A percentile compares a stretch with the other conserved stretches of the same genome.
Evolutionary conservation across 2,797 vertebrate genomes (phyloP).

Genomic region (Enteromius fasciolatus): DNA sequence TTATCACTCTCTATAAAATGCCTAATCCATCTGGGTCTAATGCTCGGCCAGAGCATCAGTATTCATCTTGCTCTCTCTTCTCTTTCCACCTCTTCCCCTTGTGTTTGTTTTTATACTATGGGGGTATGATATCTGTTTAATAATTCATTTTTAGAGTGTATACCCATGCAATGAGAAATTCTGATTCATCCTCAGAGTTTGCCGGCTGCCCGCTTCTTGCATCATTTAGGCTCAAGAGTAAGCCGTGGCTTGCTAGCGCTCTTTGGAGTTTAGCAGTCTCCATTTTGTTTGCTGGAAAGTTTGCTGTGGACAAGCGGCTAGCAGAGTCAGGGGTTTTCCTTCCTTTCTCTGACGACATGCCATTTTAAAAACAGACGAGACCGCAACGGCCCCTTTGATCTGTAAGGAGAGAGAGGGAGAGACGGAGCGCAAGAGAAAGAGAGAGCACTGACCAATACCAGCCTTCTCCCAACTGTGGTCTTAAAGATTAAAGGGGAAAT

Average conservation of each 20-base stretch:
- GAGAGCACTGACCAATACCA: slow-evolving; percentile 42
- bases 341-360: slow-evolving; percentile 71
- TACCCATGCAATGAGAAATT: slow-evolving; percentile 84
- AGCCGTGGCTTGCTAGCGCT: slow-evolving; percentile 70
- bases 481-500: slow-evolving; percentile 47
- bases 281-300: slow-evolving; percentile 68
- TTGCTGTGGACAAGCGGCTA: slow-evolving; percentile 57
- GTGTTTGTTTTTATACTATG: slow-evolving; percentile 85
- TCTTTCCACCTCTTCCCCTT: slow-evolving; percentile 73
- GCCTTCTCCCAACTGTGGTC: slow-evolving; percentile 39
- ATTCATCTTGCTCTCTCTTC: slow-evolving; percentile 73
- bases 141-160: slow-evolving; percentile 86
- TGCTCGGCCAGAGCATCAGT: slow-evolving; percentile 68
- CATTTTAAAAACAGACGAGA: slow-evolving; percentile 72
- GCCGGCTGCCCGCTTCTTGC: slow-evolving; percentile 76
- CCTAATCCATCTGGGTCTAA: slow-evolving; percentile 57
- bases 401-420: slow-evolving; percentile 50
- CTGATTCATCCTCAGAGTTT: slow-evolving; percentile 84
- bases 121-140: slow-evolving; percentile 82
- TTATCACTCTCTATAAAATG: slow-evolving; percentile 43
- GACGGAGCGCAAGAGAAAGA: slow-evolving; percentile 16
- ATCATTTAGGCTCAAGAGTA: slow-evolving; percentile 79
- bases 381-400: slow-evolving; percentile 61
- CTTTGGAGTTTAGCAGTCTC: slow-evolving; percentile 75
- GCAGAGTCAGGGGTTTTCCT: slow-evolving; percentile 68